Evolutionary conservation across 2,113 vertebrate genomes (phyloP).

Genomic region (Tringa solitaria): DNA sequence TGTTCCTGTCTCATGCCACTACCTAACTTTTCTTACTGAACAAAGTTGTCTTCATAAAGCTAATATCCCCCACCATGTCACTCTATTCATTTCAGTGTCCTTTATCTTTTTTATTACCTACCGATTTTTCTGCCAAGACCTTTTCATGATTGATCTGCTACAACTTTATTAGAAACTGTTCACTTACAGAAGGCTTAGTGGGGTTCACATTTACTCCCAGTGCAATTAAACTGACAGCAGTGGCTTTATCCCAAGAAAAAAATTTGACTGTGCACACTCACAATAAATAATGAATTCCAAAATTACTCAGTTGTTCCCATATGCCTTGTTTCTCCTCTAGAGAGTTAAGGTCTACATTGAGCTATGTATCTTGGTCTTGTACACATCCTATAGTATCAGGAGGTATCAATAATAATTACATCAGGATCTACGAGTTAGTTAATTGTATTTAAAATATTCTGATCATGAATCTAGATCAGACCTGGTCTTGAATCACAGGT

Average conservation of each 20-base stretch:
- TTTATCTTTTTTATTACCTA: slow-evolving; percentile 61
- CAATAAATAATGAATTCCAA: slow-evolving; percentile 8
- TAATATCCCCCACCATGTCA: neutral
- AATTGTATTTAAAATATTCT: slow-evolving; percentile 38
- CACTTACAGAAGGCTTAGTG: neutral
- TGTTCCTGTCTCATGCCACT: neutral
- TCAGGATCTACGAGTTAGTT: neutral
- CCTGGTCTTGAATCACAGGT: neutral
- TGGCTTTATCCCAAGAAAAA: slow-evolving; percentile 11
- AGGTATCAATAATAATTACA: slow-evolving; percentile 11
- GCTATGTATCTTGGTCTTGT: neutral
- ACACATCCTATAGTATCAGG: neutral
- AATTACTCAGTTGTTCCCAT: neutral
- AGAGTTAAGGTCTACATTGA: neutral
- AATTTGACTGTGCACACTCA: neutral
- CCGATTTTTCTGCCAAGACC: slow-evolving; percentile 44
- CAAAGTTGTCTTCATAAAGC: slow-evolving; percentile 31
- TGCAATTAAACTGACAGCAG: slow-evolving; percentile 39
- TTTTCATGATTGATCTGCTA: slow-evolving; percentile 56
- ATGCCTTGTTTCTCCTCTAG: neutral
- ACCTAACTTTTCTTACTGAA: neutral
- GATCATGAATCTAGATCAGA: neutral
- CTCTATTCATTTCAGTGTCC: slow-evolving; percentile 17
- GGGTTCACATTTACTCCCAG: neutral
- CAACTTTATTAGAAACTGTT: slow-evolving; percentile 43